phyloP scores from a whole-genome alignment of 2,113 vertebrate genomes.

The Burhinus bistriatus region DNA sequence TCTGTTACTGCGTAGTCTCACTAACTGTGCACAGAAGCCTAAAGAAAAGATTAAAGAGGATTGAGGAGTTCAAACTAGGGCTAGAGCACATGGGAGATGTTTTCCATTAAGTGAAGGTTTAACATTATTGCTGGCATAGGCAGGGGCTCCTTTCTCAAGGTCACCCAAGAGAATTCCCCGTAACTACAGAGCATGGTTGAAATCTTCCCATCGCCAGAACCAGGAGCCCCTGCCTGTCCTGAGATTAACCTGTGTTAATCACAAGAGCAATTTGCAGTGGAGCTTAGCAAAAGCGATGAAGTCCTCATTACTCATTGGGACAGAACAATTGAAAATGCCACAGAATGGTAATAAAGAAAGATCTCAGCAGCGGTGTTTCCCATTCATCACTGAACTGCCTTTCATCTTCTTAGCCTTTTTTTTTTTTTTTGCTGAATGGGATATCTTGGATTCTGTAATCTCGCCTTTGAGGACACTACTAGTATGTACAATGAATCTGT shows the following conservation, averaged over 20 bases:
- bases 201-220: neutral
- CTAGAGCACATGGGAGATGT: fast-evolving
- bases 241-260: neutral
- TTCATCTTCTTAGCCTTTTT: neutral
- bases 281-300: neutral
- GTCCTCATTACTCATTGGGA: neutral
- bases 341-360: neutral
- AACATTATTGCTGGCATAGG: neutral
- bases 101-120: neutral
- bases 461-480: neutral
- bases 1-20: neutral
- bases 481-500: neutral
- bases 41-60: neutral
- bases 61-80: neutral
- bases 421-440: neutral
- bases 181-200: neutral
- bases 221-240: neutral
- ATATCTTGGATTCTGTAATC: neutral
- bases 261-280: neutral
- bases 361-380: neutral
- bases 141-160: neutral
- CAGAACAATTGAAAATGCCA: neutral
- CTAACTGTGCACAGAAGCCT: neutral
- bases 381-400: conserved; percentile 7
- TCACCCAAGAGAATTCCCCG: neutral